Evolutionary conservation across 1,140 invertebrate species (phyloP), one percentile per base, ranked within the genome.

Genomic region (Agraylea sexmaculata): DNA sequence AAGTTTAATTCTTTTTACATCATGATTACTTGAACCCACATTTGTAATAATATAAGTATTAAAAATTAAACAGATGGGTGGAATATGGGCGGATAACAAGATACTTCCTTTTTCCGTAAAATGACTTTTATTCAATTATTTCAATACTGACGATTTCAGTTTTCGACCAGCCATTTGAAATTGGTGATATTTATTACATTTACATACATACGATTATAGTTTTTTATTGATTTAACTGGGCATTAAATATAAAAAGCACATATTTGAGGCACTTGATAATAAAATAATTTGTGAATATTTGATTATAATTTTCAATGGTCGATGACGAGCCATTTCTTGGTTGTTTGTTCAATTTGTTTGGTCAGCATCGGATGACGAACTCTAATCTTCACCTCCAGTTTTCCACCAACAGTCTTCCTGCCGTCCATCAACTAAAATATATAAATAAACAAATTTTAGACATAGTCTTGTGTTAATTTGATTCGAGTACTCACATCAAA

Each of bases 321-420:
- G 25, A 87, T 69, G 31, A 89, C 75, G 1, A 97, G 71, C 93
- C 93, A 97, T 59, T 91, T 92, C 54, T 95, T 87, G 23, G 81
- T 80, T 10, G 85, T 75, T 56, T 86, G 79, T 54, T 93, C 88
- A 1, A 95, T 77, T 66, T 96, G 86, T 52, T 92, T 91, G 4
- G 78, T 78, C 17, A 86, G 59, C 25, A 97, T 76, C 2, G 94
- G 93, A 59, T 93, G 87, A 27, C 92, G 71, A n/a, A 97, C 65
- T 37, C 90, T 75, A 16, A 97, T 60, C 62, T 89, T 90, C 0
- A 95, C 71, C 66, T 97, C 91, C 31, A 96, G 50, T 57, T 93
- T 91, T 5, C 91, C 92, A 11, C 90, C 88, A 3, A 83, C 75
- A 22, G 80, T 64, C 51, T 87, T 87, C 11, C 90, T 69, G 1